Percentiles rank a stretch among this genome's conserved stretches.
Conservation (phyloP, 2,797 vertebrate species). For the Tauraco hartlaubi region DNA sequence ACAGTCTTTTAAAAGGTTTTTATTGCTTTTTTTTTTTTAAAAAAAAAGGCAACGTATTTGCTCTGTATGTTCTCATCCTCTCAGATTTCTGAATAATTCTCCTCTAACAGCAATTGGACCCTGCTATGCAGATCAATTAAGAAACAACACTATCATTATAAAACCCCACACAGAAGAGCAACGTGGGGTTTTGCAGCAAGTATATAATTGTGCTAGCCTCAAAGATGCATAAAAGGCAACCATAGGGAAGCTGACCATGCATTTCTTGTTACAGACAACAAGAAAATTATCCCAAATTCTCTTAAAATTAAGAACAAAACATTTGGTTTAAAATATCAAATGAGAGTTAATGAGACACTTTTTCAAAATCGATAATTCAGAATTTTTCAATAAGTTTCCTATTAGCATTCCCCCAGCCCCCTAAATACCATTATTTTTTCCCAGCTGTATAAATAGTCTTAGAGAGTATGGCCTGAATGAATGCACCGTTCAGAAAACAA, state of each 20-base stretch:
- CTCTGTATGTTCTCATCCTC: slow-evolving; percentile 33
- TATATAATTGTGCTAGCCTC: slow-evolving; percentile 38
- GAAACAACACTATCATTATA: slow-evolving; percentile 43
- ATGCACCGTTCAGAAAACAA: slow-evolving; percentile 82
- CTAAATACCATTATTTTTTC: slow-evolving; percentile 75
- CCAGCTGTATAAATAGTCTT: slow-evolving; percentile 82
- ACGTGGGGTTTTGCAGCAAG: slow-evolving; percentile 36
- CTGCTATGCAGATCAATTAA: slow-evolving; percentile 39
- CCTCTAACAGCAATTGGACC: slow-evolving; percentile 5
- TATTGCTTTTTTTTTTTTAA: neutral
- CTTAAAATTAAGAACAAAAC: slow-evolving; percentile 58
- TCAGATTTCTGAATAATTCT: slow-evolving; percentile 56
- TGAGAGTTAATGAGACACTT: slow-evolving; percentile 28
- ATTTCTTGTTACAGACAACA: slow-evolving; percentile 39
- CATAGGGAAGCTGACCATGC: slow-evolving; percentile 53
- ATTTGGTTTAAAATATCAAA: slow-evolving; percentile 55
- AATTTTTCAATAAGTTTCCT: slow-evolving; percentile 75
- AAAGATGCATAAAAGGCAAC: slow-evolving; percentile 58
- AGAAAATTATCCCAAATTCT: slow-evolving; percentile 63
- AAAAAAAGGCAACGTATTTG: neutral
- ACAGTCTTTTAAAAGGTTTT: neutral
- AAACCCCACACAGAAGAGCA: slow-evolving; percentile 49
- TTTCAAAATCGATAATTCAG: slow-evolving; percentile 64
- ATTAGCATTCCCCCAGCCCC: slow-evolving; percentile 69
- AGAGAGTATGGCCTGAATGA: slow-evolving; percentile 77